Evolutionary conservation across 2,113 vertebrate species (phyloP).

Genomic region (Channa argus): DNA sequence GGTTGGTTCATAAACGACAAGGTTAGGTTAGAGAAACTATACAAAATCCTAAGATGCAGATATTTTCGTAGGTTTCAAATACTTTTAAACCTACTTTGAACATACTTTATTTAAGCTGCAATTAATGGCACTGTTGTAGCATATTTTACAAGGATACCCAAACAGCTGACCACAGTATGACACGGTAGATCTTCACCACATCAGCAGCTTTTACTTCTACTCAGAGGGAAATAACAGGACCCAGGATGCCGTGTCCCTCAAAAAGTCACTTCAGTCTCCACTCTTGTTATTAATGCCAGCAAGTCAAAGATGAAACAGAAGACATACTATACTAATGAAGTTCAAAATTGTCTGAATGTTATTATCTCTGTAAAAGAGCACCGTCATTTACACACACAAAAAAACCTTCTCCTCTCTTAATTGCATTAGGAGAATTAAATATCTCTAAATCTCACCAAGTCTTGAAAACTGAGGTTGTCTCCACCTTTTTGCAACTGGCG

Average conservation of each 20-base stretch:
- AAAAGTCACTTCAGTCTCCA: slow-evolving; percentile 9
- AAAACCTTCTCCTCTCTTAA: not conserved
- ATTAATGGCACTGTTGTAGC: not conserved
- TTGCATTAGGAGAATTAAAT: slow-evolving; percentile 22
- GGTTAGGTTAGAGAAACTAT: not conserved
- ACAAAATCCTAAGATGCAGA: not conserved
- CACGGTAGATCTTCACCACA: slow-evolving; percentile 1
- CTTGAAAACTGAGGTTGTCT: not conserved
- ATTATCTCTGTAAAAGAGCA: not conserved
- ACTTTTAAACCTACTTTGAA: no score
- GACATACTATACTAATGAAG: slow-evolving; percentile 11
- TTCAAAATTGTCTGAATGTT: slow-evolving; percentile 28
- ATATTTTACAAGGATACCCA: no score
- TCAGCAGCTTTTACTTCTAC: slow-evolving; percentile 35
- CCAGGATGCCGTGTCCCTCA: slow-evolving; percentile 22
- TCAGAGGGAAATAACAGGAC: slow-evolving; percentile 6
- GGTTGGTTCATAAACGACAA: not conserved
- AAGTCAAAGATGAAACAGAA: slow-evolving; percentile 42
- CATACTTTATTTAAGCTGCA: not conserved
- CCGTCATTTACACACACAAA: slow-evolving; percentile 3
- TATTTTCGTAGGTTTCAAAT: not conserved
- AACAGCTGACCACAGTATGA: slow-evolving; percentile 2
- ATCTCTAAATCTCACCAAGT: slow-evolving; percentile 10
- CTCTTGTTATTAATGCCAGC: slow-evolving; percentile 49
- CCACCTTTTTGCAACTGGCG: not conserved